phyloP scores from a whole-genome alignment of 2,888 invertebrate genomes.

The Netelia virgata region DNA sequence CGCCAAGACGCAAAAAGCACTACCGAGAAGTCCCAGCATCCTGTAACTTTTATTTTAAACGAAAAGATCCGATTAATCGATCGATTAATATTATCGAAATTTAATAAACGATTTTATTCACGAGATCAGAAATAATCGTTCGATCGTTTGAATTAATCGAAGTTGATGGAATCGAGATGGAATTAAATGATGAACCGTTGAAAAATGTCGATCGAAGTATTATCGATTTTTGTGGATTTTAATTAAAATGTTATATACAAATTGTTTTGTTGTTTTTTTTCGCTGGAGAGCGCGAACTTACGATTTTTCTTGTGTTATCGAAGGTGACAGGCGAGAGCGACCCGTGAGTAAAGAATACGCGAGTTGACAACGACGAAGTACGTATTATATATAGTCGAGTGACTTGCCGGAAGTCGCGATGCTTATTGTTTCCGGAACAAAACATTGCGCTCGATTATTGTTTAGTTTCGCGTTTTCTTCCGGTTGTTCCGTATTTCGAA shows the following conservation, averaged over 20 bases:
- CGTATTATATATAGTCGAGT: slow-evolving; percentile 68
- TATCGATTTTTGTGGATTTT: no score
- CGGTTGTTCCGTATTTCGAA: slow-evolving; percentile 52
- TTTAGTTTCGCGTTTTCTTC: slow-evolving; percentile 15
- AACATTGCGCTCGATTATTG: slow-evolving; percentile 4
- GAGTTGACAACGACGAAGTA: slow-evolving; percentile 20
- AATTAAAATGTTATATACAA: no score
- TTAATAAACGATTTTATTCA: neutral
- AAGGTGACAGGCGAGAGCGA: slow-evolving; percentile 23
- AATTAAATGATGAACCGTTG: no score
- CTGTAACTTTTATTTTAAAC: slow-evolving; percentile 52
- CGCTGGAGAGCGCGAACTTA: slow-evolving; percentile 18
- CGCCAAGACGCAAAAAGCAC: slow-evolving; percentile 68
- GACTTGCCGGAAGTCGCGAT: neutral
- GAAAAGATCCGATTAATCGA: neutral
- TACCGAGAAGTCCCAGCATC: slow-evolving; percentile 72
- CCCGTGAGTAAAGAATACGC: slow-evolving; percentile 42
- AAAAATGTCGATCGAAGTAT: no score
- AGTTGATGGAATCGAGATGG: no score
- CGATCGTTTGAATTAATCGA: no score
- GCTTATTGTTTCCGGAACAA: slow-evolving; percentile 7
- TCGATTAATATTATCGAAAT: neutral
- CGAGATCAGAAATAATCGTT: neutral
- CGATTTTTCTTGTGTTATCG: slow-evolving; percentile 15
- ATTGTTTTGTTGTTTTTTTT: neutral